Evolutionary conservation across 2,888 invertebrate genomes (phyloP).

Genomic region (Pyrochroa serraticornis): DNA sequence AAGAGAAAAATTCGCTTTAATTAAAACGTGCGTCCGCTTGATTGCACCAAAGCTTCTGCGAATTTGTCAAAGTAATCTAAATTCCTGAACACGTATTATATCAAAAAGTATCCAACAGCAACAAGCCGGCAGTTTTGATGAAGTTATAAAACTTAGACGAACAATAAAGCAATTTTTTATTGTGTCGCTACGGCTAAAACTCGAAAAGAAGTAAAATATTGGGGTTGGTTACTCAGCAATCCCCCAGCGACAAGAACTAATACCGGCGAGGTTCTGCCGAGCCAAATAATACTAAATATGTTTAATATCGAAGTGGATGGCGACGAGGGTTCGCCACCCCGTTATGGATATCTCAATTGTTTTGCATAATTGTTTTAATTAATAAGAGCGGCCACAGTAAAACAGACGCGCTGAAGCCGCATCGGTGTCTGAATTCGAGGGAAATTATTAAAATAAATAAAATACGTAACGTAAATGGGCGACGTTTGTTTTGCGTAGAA

Average conservation of each 20-base stretch:
- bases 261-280: slow-evolving; percentile 6
- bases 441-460: too few relatives aligned
- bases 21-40: slow-evolving; percentile 18
- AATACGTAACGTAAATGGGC: too few relatives aligned
- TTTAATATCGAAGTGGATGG: slow-evolving; percentile 16
- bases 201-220: too few relatives aligned
- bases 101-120: slow-evolving; percentile 15
- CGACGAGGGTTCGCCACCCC: slow-evolving; percentile 8
- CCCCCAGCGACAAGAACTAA: slow-evolving; percentile 22
- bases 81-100: slow-evolving; percentile 20
- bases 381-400: too few relatives aligned
- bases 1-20: slow-evolving; percentile 20
- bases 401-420: too few relatives aligned
- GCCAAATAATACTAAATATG: slow-evolving; percentile 12
- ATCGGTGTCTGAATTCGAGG: too few relatives aligned
- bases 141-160: slow-evolving; percentile 28
- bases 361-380: slow-evolving; percentile 18
- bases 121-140: slow-evolving; percentile 13
- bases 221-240: background rate
- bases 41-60: slow-evolving; percentile 1
- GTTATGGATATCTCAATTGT: slow-evolving; percentile 15
- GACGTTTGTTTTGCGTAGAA: slow-evolving; percentile 1
- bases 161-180: slow-evolving; percentile 26
- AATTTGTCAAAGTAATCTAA: slow-evolving; percentile 26
- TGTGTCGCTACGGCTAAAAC: slow-evolving; percentile 7